These are phyloP conservation scores for Mus minutoides DNA, from an alignment of 2,797 vertebrate species.

Conservation along the genomic window DNA sequence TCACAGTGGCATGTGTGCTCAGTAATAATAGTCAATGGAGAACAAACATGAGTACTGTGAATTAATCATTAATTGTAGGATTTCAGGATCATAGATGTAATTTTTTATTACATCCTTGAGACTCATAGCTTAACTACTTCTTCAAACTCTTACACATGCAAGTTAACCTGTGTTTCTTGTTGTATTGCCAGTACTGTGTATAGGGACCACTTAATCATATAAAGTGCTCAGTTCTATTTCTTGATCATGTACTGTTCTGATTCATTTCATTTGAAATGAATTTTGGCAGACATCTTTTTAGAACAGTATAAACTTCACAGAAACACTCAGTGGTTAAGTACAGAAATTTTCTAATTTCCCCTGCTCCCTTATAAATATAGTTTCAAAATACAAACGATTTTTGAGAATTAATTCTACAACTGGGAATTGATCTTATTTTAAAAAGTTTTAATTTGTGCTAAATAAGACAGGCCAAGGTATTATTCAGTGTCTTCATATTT, in stretches of 20 bases:
- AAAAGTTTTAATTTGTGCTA: not conserved
- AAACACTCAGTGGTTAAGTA: not conserved
- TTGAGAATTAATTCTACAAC: not conserved
- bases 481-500: not conserved
- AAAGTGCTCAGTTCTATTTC: not conserved
- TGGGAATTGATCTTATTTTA: not conserved
- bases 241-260: not conserved
- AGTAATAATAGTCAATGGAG: not conserved
- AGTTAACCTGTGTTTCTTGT: not conserved
- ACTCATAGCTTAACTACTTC: not conserved
- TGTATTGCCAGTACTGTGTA: not conserved
- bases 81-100: not conserved
- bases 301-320: not conserved
- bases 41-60: slow-evolving; percentile 5
- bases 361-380: fast-evolving
- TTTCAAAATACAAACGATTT: not conserved
- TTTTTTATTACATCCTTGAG: not conserved
- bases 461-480: not conserved
- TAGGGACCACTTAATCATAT: not conserved
- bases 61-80: not conserved
- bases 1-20: not conserved
- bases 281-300: not conserved
- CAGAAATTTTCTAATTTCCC: not conserved
- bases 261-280: not conserved
- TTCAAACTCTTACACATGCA: not conserved